Evolutionary conservation across 2,888 invertebrate genomes (phyloP).

Genomic region (Eupithecia inturbata): DNA sequence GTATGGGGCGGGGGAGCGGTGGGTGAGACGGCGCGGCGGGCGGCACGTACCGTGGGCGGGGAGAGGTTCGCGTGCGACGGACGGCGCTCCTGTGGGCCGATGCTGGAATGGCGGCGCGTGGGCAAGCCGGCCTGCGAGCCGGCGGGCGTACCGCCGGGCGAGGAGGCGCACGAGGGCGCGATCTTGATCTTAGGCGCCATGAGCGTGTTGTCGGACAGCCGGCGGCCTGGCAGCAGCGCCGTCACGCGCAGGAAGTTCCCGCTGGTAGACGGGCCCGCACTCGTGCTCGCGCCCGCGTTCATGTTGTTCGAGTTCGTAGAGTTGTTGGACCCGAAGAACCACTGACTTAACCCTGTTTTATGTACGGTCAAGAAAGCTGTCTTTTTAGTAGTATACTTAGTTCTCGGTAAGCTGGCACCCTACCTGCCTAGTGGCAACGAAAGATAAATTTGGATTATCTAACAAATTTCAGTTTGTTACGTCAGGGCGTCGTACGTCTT

Average conservation of each 20-base stretch:
- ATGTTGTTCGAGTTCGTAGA: slow-evolving; percentile 87
- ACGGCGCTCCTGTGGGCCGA: slow-evolving; percentile 94
- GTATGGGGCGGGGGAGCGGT: neutral
- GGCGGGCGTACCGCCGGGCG: slow-evolving; percentile 88
- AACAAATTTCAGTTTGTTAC: neutral
- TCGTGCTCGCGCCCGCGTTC: slow-evolving; percentile 25
- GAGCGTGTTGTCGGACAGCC: slow-evolving; percentile 95
- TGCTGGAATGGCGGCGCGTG: slow-evolving; percentile 94
- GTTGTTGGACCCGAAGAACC: slow-evolving; percentile 93
- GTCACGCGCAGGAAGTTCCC: slow-evolving; percentile 93
- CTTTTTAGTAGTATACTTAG: slow-evolving; percentile 18
- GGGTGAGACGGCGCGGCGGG: neutral
- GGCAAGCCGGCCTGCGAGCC: slow-evolving; percentile 90
- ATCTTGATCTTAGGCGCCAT: slow-evolving; percentile 96
- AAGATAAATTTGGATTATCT: slow-evolving; percentile 26
- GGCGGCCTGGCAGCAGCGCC: slow-evolving; percentile 92
- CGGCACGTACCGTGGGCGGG: slow-evolving; percentile 92
- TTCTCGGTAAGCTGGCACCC: slow-evolving; percentile 6
- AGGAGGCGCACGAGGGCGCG: slow-evolving; percentile 94
- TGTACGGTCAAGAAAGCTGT: slow-evolving; percentile 22
- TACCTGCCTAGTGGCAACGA: slow-evolving; percentile 31
- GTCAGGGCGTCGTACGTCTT: neutral
- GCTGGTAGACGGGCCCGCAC: slow-evolving; percentile 22
- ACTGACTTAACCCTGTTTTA: slow-evolving; percentile 86
- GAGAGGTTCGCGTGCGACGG: slow-evolving; percentile 93